phyloP scores from a whole-genome alignment of 2,113 vertebrate genomes.

The Xenopus borealis region DNA sequence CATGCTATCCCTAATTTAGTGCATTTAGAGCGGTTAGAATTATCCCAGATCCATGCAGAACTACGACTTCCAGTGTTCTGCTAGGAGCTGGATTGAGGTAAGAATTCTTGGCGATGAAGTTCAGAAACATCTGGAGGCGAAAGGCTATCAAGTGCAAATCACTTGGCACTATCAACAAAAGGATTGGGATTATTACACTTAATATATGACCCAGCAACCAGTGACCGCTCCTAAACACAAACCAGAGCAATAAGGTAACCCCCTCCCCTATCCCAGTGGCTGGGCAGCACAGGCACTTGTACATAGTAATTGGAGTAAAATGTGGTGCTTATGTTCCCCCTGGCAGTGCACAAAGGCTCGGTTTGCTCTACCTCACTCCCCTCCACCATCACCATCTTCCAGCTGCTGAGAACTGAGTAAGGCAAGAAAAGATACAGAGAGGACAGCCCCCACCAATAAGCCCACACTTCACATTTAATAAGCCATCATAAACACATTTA shows the following conservation, averaged over 20 bases:
- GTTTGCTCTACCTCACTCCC: constrained; percentile 11
- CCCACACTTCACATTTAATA: constrained; percentile 13
- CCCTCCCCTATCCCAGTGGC: neutral
- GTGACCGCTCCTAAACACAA: neutral
- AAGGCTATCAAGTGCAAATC: no score
- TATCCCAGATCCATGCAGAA: no score
- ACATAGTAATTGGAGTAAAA: no score
- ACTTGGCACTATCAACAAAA: no score
- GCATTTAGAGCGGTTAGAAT: no score
- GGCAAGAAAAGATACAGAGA: neutral
- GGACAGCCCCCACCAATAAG: constrained; percentile 23
- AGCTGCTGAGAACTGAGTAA: constrained; percentile 22
- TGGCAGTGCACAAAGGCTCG: constrained; percentile 2
- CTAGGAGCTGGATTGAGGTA: no score
- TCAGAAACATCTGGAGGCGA: no score
- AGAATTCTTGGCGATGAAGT: no score
- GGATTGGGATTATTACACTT: no score
- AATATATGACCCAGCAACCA: neutral
- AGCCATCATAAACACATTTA: constrained; percentile 6
- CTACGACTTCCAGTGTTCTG: no score
- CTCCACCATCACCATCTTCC: constrained; percentile 31
- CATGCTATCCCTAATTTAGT: no score
- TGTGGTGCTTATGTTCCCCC: constrained; percentile 19
- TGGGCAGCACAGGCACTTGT: neutral
- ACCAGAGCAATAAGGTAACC: neutral